These are phyloP conservation scores for Fringilla coelebs DNA, from an alignment of 2,797 vertebrate genomes.

Conservation along the genomic window DNA sequence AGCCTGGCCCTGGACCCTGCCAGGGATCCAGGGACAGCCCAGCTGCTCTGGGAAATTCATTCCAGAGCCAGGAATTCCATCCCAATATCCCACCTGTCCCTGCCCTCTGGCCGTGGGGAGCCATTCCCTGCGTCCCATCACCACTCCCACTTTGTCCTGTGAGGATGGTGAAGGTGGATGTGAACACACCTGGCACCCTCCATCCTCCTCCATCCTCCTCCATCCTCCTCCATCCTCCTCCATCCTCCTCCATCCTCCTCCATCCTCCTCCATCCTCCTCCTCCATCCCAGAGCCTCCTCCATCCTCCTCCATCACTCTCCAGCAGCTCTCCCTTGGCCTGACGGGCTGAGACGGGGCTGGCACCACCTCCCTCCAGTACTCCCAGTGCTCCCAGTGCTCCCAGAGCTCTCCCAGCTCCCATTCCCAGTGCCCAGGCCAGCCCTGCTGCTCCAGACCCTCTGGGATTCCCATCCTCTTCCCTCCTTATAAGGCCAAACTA, in stretches of 20 bases:
- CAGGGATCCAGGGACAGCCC: background rate
- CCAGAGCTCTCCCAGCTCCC: background rate
- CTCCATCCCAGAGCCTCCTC: too few relatives aligned
- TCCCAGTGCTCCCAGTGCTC: background rate
- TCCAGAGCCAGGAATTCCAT: background rate
- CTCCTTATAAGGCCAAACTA: slow-evolving; percentile 59
- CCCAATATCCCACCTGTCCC: fast-evolving
- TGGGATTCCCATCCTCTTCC: background rate
- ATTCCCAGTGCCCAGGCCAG: background rate
- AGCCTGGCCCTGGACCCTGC: background rate
- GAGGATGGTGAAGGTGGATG: too few relatives aligned
- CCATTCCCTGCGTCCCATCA: background rate
- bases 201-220: fast-evolving
- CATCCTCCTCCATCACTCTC: background rate
- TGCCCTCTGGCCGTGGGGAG: background rate
- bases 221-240: too few relatives aligned
- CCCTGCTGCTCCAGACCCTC: background rate
- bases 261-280: too few relatives aligned
- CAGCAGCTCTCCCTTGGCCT: background rate
- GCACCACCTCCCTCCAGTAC: background rate
- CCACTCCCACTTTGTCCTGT: background rate
- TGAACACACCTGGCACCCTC: background rate
- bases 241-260: too few relatives aligned
- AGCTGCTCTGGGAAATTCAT: background rate
- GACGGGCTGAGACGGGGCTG: fast-evolving